Percentiles rank a stretch among this genome's conserved stretches.
Conservation (phyloP, 2,797 vertebrate genomes). For the Dromococcyx pavoninus region DNA sequence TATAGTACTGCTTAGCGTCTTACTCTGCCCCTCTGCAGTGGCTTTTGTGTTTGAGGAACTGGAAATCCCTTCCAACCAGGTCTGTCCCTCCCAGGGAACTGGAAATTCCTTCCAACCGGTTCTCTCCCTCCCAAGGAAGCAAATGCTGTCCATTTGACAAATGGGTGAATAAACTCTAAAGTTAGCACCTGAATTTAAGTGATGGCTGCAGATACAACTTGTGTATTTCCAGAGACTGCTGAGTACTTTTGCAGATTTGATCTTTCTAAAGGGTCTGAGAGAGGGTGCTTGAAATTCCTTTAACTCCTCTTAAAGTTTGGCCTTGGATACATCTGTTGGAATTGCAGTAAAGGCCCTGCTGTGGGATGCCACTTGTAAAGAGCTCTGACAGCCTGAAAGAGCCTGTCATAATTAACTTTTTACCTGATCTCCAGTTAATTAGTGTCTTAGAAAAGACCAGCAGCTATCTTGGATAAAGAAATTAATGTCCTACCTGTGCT, state of each 20-base stretch:
- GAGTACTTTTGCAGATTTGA: not conserved
- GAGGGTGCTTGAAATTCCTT: not conserved
- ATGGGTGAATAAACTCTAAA: not conserved
- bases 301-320: not conserved
- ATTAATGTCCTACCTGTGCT: not conserved
- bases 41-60: not conserved
- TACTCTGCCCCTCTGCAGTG: not conserved
- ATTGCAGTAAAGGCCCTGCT: not conserved
- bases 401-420: not conserved
- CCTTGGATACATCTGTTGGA: not conserved
- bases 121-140: not conserved
- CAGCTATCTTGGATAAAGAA: not conserved
- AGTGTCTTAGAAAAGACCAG: not conserved
- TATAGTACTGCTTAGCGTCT: not conserved
- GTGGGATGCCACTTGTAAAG: not conserved
- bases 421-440: not conserved
- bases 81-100: not conserved
- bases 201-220: not conserved
- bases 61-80: not conserved
- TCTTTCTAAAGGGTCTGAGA: not conserved
- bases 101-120: not conserved
- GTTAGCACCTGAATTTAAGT: not conserved
- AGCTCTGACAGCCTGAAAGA: not conserved
- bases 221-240: not conserved
- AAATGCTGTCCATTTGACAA: not conserved